Evolutionary conservation across 2,113 vertebrate species (phyloP), one percentile per base, ranked within the genome.

Genomic region (Poecilia latipinna): DNA sequence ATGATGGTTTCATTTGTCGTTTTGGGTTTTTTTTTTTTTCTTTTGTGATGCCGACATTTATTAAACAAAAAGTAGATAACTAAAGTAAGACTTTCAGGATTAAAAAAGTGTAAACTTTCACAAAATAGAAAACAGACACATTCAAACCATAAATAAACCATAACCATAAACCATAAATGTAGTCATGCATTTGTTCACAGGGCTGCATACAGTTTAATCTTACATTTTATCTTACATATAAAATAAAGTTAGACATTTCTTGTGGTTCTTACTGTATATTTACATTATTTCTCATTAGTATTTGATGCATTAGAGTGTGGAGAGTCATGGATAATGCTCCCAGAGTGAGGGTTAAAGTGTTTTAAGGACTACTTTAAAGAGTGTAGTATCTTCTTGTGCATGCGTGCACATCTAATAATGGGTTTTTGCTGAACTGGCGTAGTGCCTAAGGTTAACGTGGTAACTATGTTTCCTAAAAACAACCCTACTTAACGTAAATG

Each of bases 91-190:
- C 83, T 92, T 90, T 87, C 78, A 90, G 91, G 83, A 89, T 91
- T 93, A 93, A 91, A 93, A 93, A 93, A 93, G 93, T 93, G 91
- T 93, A 93, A 93, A 93, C 91, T 90, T 88, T 91, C 91, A 93
- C 93, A 92, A 92, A 93, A 93, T 93, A 93, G 93, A 93, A 93
- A 93, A 93, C 91, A 13, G 87, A 93, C 87, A 93, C 91, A 92
- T 93, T 88, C 87, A 15, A 90, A 93, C 87, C 91, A 77, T 92
- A 93, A 93, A 92, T 91, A 28, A 28, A 28, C 28, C 28, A 28
- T 28, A 28, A 28, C 28, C 87, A 93, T 90, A 90, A 89, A 93
- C 86, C 28, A 28, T 28, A 28, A 28, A 91, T 89, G 75, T 91
- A 91, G 72, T 93, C 93, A 93, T 93, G 93, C 93, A 90, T 93